A percentile compares a stretch with the other conserved stretches of the same genome.
Conservation (phyloP, 2,113 vertebrate species). For the Eptatretus burgeri region DNA sequence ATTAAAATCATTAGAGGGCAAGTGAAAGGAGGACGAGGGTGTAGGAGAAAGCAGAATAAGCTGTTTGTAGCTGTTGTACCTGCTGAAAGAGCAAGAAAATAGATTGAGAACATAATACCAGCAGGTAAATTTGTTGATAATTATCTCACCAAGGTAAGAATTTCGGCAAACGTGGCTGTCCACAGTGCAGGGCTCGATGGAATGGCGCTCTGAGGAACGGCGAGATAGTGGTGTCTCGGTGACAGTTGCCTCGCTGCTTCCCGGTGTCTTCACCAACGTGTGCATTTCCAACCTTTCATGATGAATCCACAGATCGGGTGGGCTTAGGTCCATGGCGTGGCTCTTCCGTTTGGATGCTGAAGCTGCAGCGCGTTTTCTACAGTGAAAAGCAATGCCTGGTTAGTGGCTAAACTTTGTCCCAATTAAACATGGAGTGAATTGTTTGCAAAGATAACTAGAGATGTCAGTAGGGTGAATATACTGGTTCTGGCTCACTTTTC, state of each 20-base stretch:
- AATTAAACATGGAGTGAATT: too few species aligned
- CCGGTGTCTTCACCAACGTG: slow-evolving; percentile 52
- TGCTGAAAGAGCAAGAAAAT: too few species aligned
- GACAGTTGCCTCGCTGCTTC: slow-evolving; percentile 27
- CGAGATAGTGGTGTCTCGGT: slow-evolving; percentile 31
- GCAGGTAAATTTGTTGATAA: not conserved
- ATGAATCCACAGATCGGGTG: slow-evolving; percentile 80
- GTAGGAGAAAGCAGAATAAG: too few species aligned
- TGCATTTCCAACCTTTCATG: slow-evolving; percentile 95
- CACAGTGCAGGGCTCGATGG: slow-evolving; percentile 1
- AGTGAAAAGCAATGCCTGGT: slow-evolving; percentile 5
- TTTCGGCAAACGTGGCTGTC: not conserved
- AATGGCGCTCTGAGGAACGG: slow-evolving; percentile 38
- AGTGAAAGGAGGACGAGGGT: too few species aligned
- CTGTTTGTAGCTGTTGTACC: too few species aligned
- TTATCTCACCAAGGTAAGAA: not conserved
- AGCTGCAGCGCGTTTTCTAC: slow-evolving; percentile 50
- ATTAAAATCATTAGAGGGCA: too few species aligned
- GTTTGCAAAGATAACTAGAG: too few species aligned
- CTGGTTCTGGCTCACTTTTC: too few species aligned
- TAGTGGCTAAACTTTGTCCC: too few species aligned
- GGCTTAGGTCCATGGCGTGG: slow-evolving; percentile 63
- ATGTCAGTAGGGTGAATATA: too few species aligned
- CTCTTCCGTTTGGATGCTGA: slow-evolving; percentile 48
- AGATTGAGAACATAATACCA: too few species aligned